Evolutionary conservation across 2,113 vertebrate genomes (phyloP), one percentile per base, ranked within the genome.

Genomic region (Trematocara zebra): DNA sequence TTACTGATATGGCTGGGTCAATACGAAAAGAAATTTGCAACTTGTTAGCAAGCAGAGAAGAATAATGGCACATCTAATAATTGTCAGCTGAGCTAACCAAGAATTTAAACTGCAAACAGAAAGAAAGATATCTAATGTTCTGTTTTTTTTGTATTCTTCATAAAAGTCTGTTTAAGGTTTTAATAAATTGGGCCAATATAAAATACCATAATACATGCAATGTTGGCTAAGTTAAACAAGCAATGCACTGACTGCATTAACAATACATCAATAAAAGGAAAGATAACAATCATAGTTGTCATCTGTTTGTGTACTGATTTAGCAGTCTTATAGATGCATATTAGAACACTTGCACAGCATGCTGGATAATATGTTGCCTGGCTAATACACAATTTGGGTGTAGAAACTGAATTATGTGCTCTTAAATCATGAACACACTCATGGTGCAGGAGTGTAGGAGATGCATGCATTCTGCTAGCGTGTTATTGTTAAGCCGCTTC

Each of bases 1-100:
- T 79, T 72, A 84, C 74, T 64, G 86, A 93, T 78, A 85, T 67
- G 14, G 80, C 72, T 82, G 86, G 80, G 87, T 91, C 87, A 83
- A 89, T 87, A 85, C n/a, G 69, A 54, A 72, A 44, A 76, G 51
- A 54, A 51, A 18, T 49, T 44, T 82, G 49, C 42, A 82, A 89
- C 76, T 74, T 84, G 52, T 81, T 87, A 86, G 83, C 44, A 47
- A 76, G 80, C 28, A 76, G 72, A 76, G 26, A 76, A 76, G 26
- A 51, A 76, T 51, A 76, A 76, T 76, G 44, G 17, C 26, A 76
- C 3, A 18, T 76, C 44, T 76, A 76, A 76, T 76, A 76, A n/a
- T 76, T 76, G 15, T 33, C 11, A 76, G 72, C 44, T 51, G 72
- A 76, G 17, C 15, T 18, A 76, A 51, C 44, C 26, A 76, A 51